Base-by-base conservation (phyloP, 2,888 invertebrate genomes). In the Lissocephala sabroskyi region DNA sequence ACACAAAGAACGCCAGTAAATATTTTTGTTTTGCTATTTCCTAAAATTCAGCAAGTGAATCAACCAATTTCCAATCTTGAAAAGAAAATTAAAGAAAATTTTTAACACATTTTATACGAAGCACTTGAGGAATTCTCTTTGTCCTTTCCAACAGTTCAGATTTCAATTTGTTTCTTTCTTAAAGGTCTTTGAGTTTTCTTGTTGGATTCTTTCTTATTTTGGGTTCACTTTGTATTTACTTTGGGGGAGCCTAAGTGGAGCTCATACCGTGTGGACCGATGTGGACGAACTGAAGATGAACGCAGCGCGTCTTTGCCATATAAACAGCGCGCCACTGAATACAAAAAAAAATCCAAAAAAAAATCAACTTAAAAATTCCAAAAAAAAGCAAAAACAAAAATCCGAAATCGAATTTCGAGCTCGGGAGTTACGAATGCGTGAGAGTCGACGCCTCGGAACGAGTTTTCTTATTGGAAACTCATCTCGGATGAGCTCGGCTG, bases 221-320 rank as follows among this genome's bases (percentile, higher is more conserved):
- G 48, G 40, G 39, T 45, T 48, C 13, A 28, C 10, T 16, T 53
- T 62, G 52, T 57, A 53, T 52, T 67, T 70, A 62, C 55, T 62
- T 63, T 52, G 55, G 54, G 56, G 54, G 71, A 74, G 71, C 71
- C 62, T 73, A 70, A 74, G 62, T 73, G 67, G 68, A 74, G 83
- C 83, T 80, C 83, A 82, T 84, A 82, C 80, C 81, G 82, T 82
- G 73, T 64, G 79, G 82, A 82, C 79, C 82, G 83, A 82, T 83
- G 82, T 82, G 79, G 78, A 82, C 79, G 82, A 84, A 84, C 83
- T 84, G 84, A 83, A 84, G 84, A 83, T 74, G 84, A 82, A 80
- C 77, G 77, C 77, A 66, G 68, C 65, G 49, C 73, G 82, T 79
- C 82, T 82, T 82, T 79, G 81, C 81, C 82, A 82, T 84, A 84